Evolutionary conservation across 1,140 invertebrate species (phyloP), one percentile per base, ranked within the genome.

Genomic region (Euschistus heros): DNA sequence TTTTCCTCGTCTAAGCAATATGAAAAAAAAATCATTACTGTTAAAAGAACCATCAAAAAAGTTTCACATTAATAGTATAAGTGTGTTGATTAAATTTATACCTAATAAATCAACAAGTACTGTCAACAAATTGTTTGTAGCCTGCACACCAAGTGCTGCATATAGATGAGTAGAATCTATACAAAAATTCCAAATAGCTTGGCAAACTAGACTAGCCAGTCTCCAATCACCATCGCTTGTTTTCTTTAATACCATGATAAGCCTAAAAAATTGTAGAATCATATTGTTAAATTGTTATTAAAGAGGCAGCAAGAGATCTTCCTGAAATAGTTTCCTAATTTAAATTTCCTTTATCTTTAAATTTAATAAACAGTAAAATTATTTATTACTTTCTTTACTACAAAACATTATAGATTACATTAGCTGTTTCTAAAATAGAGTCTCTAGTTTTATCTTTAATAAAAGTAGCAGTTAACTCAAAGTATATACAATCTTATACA

Each of bases 141-240:
- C 77, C 61, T 76, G 72, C n/a, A 79, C 75, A 6, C 77, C 77
- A 44, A 81, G 71, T n/a, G 79, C 71, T 42, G 76, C 75, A 65
- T 77, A 74, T 24, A 77, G 72, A 73, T 78, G 76, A 54, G 74
- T 72, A 4, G 74, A 76, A 52, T 85, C 83, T 37, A 82, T 82
- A 66, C 82, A 82, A 69, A 83, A 85, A 75, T 89, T 89, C 85
- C 86, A 88, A 18, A 88, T 71, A 8, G 81, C 80, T 73, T 86
- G 83, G 73, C 84, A 86, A 3, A 84, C 78, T 65, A 85, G 74
- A 66, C 77, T 80, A 8, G 79, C 81, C 59, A 86, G 70, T 62
- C 80, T 76, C 82, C 84, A 84, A 70, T 85, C 82, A 54, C 77
- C 75, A 63, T 79, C 78, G 6, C 80, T 79, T 71, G 79, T 79